Evolutionary conservation across 2,888 invertebrate species (phyloP), one percentile per base, ranked within the genome.

Genomic region (Dryadula phaetusa): DNA sequence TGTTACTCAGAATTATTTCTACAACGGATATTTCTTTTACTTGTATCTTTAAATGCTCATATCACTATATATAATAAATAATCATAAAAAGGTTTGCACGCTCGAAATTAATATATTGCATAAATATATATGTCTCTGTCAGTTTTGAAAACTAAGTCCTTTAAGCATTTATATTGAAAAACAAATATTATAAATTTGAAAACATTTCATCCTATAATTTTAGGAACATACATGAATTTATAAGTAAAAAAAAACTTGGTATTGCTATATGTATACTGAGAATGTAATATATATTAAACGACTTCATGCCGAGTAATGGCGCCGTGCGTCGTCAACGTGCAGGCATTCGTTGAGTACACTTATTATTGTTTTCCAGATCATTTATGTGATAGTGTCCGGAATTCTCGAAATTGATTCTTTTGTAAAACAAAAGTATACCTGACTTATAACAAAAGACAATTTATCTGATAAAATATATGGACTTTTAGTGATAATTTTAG

Each of bases 311-410:
- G 14, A 28, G 42, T 58, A 37, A 56, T 37, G 60, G 37, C 60
- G 34, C 52, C 65, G 62, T 63, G 52, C 47, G 18, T 56, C 25
- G 62, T 47, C 60, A 61, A 64, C 70, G 70, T 70, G 70, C 63
- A 64, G 66, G 70, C 28, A 64, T 68, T 77, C 80, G 73, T 67
- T 56, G 69, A 66, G 70, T 56, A 69, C 72, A 68, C 68, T 68
- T 72, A 70, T 71, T 73, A 72, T 75, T 66, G 69, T 71, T 72
- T 74, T 62, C 62, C 56, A 69, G 61, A 66, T 66, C 32, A 69
- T 70, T 70, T 68, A 66, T 72, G 67, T 42, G 54, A 72, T 58
- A 53, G 66, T 16, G 62, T 61, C 58, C 42, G 52, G 71, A 68
- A 71, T 67, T 67, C 53, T 37, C 63, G 14, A 46, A 70, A 44